These are phyloP conservation scores for Leptodirus hochenwartii DNA, from an alignment of 2,888 invertebrate species.

Conservation along the genomic window DNA sequence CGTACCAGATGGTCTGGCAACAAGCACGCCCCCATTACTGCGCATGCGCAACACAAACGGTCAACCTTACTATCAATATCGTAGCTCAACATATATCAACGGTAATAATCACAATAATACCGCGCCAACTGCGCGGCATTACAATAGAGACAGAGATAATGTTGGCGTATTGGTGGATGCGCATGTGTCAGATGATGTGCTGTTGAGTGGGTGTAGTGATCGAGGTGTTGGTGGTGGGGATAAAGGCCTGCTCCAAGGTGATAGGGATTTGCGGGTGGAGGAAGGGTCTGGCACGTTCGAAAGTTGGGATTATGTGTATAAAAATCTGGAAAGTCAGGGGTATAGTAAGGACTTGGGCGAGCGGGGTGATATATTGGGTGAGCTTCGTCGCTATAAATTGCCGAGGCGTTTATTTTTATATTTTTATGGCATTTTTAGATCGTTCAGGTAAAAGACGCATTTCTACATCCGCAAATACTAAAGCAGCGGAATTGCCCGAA, in stretches of 20 bases:
- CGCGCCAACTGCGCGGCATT: slow-evolving; percentile 6
- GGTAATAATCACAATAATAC: slow-evolving; percentile 5
- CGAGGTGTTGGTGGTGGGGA: not conserved
- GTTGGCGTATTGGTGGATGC: slow-evolving; percentile 7
- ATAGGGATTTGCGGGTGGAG: too few species aligned
- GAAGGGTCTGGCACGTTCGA: slow-evolving; percentile 52
- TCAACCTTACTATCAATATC: slow-evolving; percentile 10
- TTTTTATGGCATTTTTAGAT: too few species aligned
- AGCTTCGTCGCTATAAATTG: too few species aligned
- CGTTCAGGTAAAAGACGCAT: too few species aligned
- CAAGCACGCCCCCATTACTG: too few species aligned
- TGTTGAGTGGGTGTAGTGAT: not conserved
- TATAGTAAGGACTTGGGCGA: slow-evolving; percentile 46
- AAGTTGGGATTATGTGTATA: slow-evolving; percentile 66
- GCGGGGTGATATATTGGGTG: slow-evolving; percentile 43
- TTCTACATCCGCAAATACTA: too few species aligned
- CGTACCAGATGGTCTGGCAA: slow-evolving; percentile 18
- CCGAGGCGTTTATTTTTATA: too few species aligned
- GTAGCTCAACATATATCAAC: slow-evolving; percentile 5
- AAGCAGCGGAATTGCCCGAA: too few species aligned
- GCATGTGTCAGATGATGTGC: not conserved
- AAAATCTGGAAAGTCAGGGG: slow-evolving; percentile 55
- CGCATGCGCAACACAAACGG: too few species aligned
- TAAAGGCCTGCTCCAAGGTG: too few species aligned
- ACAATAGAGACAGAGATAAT: slow-evolving; percentile 7